phyloP scores from a whole-genome alignment of 2,797 vertebrate species.

The Emydoidea blandingii region DNA sequence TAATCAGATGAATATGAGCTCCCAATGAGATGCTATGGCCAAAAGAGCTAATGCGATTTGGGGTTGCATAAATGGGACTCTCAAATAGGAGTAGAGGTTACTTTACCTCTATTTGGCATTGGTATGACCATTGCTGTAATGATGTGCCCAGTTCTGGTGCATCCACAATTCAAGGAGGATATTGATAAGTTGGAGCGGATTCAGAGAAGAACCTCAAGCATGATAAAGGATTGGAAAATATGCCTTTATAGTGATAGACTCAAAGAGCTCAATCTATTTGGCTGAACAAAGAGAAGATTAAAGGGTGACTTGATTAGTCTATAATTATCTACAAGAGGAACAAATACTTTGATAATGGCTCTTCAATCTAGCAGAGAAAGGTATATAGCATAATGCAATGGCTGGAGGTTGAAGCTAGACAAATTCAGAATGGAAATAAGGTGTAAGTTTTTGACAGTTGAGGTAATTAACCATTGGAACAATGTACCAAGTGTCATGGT shows the following conservation, averaged over 20 bases:
- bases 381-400: background rate
- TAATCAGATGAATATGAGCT: background rate
- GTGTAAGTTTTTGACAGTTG: background rate
- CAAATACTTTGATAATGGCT: background rate
- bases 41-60: background rate
- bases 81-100: background rate
- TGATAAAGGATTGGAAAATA: background rate
- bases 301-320: background rate
- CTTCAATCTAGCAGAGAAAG: background rate
- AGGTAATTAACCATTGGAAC: background rate
- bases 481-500: background rate
- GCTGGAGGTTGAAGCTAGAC: background rate
- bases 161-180: background rate
- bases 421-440: background rate
- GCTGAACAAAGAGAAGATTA: background rate
- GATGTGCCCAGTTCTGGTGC: background rate
- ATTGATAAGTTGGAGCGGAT: background rate
- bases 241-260: background rate
- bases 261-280: background rate
- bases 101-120: background rate
- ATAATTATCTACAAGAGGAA: background rate
- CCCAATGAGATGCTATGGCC: background rate
- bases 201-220: background rate
- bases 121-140: background rate
- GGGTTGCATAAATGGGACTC: background rate